Conservation (phyloP, 2,797 vertebrate genomes). For the Anomalospiza imberbis region DNA sequence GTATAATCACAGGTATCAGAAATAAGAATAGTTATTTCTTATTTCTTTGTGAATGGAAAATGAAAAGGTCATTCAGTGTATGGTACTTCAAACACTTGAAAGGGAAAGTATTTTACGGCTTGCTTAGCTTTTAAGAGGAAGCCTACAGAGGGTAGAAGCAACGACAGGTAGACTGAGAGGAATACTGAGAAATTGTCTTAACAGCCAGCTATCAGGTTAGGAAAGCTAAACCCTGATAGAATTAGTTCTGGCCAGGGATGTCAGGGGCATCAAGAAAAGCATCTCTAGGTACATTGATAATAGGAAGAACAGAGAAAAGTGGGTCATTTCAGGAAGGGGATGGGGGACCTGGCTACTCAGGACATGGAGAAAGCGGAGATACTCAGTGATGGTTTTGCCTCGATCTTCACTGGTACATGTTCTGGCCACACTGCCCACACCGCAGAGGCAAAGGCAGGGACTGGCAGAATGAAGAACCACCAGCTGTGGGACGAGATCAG, state of each 20-base stretch:
- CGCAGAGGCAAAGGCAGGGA: neutral
- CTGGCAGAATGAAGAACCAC: neutral
- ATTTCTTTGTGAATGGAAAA: slow-evolving; percentile 64
- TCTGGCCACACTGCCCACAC: neutral
- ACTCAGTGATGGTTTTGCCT: neutral
- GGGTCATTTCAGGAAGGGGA: neutral
- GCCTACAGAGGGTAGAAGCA: neutral
- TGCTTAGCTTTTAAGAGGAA: slow-evolving; percentile 44
- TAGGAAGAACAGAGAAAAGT: neutral
- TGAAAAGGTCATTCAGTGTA: slow-evolving; percentile 50
- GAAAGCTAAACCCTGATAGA: neutral
- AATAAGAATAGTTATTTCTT: slow-evolving; percentile 62
- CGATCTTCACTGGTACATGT: fast-evolving
- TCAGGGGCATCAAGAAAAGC: neutral
- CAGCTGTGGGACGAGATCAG: neutral
- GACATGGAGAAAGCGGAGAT: neutral
- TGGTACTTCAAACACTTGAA: slow-evolving; percentile 65
- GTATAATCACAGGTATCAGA: slow-evolving; percentile 50
- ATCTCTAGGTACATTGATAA: neutral
- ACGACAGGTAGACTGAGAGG: neutral
- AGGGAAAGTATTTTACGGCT: slow-evolving; percentile 59
- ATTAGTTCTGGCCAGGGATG: neutral
- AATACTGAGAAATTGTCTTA: neutral
- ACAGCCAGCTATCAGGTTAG: neutral
- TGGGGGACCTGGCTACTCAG: neutral